These are phyloP conservation scores for Chionomys nivalis DNA, from an alignment of 2,113 vertebrate species.

Conservation along the genomic window DNA sequence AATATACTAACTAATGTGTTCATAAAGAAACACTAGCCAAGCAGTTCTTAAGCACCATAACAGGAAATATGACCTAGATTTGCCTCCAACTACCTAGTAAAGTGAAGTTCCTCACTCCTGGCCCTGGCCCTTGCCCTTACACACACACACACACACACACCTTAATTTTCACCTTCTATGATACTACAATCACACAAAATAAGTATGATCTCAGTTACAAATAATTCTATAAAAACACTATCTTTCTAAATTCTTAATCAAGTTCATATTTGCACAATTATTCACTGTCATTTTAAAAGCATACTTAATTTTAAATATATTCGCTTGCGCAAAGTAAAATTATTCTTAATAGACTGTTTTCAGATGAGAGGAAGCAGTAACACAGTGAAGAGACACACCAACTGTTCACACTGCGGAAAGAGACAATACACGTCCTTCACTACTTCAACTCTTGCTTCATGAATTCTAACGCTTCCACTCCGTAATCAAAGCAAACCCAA, in stretches of 20 bases:
- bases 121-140: not conserved
- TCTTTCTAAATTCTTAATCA: constrained; percentile 40
- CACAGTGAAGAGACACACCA: constrained; percentile 3
- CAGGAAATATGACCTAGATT: constrained; percentile 9
- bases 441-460: not conserved
- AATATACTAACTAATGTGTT: constrained; percentile 9
- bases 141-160: not conserved
- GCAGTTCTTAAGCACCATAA: not conserved
- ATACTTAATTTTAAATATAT: constrained; percentile 30
- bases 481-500: not conserved
- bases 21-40: constrained; percentile 53
- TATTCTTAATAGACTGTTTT: constrained; percentile 21
- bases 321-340: constrained; percentile 41
- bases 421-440: not conserved
- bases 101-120: not conserved
- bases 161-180: constrained; percentile 31
- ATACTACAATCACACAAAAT: constrained; percentile 10
- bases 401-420: not conserved
- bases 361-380: not conserved
- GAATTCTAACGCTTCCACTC: constrained; percentile 4
- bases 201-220: constrained; percentile 13
- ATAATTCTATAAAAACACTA: constrained; percentile 1
- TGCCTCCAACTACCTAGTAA: constrained; percentile 32
- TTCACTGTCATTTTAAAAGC: constrained; percentile 44
- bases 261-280: constrained; percentile 7